phyloP scores from a whole-genome alignment of 2,113 vertebrate genomes.

The Gulo gulo region DNA sequence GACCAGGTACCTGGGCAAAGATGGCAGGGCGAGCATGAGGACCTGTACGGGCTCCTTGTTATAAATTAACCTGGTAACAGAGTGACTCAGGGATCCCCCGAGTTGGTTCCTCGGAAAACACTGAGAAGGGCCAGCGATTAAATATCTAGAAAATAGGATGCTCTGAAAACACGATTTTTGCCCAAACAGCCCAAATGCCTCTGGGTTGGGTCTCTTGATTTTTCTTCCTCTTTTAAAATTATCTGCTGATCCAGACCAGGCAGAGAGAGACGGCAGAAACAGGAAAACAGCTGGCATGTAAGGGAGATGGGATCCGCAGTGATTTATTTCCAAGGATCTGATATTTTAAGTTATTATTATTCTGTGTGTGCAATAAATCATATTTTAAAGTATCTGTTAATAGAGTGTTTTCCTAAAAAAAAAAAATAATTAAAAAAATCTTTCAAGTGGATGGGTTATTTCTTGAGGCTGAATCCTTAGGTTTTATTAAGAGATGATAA shows the following conservation, averaged over 20 bases:
- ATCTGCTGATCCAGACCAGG: constrained; percentile 26
- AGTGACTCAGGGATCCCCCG: background rate
- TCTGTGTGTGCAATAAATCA: constrained; percentile 41
- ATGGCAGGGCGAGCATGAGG: accelerated
- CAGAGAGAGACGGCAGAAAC: background rate
- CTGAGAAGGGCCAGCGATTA: background rate
- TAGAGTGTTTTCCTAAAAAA: constrained; percentile 40
- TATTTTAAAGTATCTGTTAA: constrained; percentile 57
- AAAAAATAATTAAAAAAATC: background rate
- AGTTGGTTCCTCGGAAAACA: background rate
- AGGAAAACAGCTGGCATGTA: background rate
- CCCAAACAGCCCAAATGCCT: background rate
- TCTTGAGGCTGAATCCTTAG: background rate
- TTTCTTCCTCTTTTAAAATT: constrained; percentile 43
- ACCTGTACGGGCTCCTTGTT: accelerated
- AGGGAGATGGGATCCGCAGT: background rate
- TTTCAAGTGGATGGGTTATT: constrained; percentile 17
- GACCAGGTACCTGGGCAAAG: background rate
- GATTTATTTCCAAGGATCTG: constrained; percentile 42
- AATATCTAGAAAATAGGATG: accelerated
- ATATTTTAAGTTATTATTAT: constrained; percentile 47
- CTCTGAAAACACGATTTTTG: background rate
- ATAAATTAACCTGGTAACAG: background rate
- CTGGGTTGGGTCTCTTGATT: background rate
- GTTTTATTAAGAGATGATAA: constrained; percentile 33